These are phyloP conservation scores for Crotalus viridis DNA, from an alignment of 2,113 vertebrate genomes.

Conservation along the genomic window DNA sequence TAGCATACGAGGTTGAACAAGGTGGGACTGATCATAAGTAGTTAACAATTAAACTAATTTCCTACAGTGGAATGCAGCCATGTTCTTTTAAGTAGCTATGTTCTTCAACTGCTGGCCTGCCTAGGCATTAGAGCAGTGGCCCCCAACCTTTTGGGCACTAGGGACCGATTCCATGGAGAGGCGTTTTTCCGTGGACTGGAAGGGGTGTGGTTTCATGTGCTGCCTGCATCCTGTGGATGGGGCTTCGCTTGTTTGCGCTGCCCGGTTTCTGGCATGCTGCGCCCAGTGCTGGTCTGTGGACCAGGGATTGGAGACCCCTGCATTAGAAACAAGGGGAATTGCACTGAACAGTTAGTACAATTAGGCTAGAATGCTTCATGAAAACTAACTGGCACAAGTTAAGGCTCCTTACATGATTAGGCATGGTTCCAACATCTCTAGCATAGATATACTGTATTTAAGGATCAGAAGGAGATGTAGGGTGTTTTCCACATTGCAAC, in stretches of 20 bases:
- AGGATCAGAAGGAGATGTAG: not conserved
- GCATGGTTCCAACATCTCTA: not conserved
- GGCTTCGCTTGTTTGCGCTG: not conserved
- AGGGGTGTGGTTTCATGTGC: not conserved
- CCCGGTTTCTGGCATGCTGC: not conserved
- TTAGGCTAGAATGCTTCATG: not conserved
- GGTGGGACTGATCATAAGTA: not conserved
- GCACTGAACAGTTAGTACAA: not conserved
- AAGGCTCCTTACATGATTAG: not conserved
- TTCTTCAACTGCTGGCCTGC: not conserved
- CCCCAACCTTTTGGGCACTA: not conserved
- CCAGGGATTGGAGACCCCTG: not conserved
- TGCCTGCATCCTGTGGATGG: not conserved
- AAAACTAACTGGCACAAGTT: not conserved
- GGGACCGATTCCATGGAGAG: not conserved
- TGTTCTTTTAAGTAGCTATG: not conserved
- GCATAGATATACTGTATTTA: not conserved
- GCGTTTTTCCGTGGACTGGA: not conserved
- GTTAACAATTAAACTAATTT: not conserved
- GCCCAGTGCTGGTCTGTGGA: accelerated
- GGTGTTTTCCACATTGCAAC: not conserved
- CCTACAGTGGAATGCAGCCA: not conserved
- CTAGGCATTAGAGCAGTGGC: not conserved
- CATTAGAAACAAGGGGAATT: not conserved
- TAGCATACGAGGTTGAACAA: not conserved